Evolutionary conservation across 2,113 vertebrate species (phyloP).

Genomic region (Lanius collurio): DNA sequence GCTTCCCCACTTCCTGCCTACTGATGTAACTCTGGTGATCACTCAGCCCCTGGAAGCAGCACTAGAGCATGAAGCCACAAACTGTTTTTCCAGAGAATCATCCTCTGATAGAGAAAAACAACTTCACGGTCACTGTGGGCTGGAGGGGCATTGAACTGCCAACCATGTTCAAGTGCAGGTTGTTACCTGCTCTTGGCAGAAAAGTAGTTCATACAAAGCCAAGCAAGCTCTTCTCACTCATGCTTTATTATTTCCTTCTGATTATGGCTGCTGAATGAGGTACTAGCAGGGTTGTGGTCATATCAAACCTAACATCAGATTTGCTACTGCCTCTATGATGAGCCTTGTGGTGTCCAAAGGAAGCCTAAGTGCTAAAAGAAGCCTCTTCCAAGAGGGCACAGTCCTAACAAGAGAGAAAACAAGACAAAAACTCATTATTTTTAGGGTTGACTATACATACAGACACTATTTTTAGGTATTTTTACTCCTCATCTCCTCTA

Average conservation of each 20-base stretch:
- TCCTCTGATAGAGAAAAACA: background rate
- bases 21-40: rapidly evolving
- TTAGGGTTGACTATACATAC: background rate
- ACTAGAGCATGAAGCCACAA: background rate
- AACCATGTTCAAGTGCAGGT: background rate
- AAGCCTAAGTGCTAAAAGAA: background rate
- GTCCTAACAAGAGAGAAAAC: background rate
- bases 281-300: background rate
- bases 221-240: background rate
- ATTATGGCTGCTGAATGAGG: background rate
- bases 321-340: background rate
- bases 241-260: background rate
- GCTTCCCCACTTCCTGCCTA: slow-evolving; percentile 8
- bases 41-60: background rate
- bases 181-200: background rate
- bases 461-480: background rate
- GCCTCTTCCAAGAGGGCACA: background rate
- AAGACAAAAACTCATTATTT: background rate
- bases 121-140: background rate
- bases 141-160: background rate
- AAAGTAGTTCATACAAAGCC: background rate
- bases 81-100: background rate
- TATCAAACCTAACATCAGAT: background rate
- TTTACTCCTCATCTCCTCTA: background rate
- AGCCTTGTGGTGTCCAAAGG: background rate